Percentiles rank a stretch among this genome's conserved stretches.
phyloP scores from a whole-genome alignment of 2,888 invertebrate species.

The Agelastica alni region DNA sequence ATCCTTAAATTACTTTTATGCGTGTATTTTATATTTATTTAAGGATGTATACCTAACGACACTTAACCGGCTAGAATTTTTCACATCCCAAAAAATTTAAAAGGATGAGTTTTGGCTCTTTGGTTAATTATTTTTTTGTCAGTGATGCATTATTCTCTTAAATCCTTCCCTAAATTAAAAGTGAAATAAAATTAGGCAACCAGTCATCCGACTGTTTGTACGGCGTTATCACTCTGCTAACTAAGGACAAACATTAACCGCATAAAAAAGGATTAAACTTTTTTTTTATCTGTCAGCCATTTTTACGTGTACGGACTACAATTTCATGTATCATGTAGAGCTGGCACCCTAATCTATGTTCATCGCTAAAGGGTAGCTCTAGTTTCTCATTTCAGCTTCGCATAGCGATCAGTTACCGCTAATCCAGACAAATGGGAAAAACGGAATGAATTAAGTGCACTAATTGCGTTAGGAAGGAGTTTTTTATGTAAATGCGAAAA shows the following conservation, averaged over 20 bases:
- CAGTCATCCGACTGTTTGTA: background rate
- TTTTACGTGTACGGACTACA: slow-evolving; percentile 1
- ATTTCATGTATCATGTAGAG: slow-evolving; percentile 10
- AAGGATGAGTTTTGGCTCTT: too few species aligned
- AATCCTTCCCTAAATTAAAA: background rate
- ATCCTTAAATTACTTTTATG: too few species aligned
- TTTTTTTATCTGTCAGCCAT: slow-evolving; percentile 12
- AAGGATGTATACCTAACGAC: too few species aligned
- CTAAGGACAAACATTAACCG: background rate
- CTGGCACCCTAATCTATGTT: slow-evolving; percentile 10
- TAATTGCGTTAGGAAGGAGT: slow-evolving; percentile 11
- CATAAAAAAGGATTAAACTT: slow-evolving; percentile 7
- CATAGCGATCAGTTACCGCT: slow-evolving; percentile 11
- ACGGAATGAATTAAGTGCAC: slow-evolving; percentile 13
- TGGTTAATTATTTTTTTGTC: too few species aligned
- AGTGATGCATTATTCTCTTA: too few species aligned
- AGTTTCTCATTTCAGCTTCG: slow-evolving; percentile 3
- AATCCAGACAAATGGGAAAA: slow-evolving; percentile 13
- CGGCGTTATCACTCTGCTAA: slow-evolving; percentile 1
- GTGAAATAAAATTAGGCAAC: background rate
- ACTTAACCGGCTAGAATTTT: too few species aligned
- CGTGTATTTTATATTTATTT: too few species aligned
- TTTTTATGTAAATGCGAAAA: slow-evolving; percentile 9
- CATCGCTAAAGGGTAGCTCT: slow-evolving; percentile 8
- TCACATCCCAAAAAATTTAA: too few species aligned